A percentile compares a stretch with the other conserved stretches of the same genome.
phyloP scores from a whole-genome alignment of 2,888 invertebrate species.

The Psococerastis gibbosa region DNA sequence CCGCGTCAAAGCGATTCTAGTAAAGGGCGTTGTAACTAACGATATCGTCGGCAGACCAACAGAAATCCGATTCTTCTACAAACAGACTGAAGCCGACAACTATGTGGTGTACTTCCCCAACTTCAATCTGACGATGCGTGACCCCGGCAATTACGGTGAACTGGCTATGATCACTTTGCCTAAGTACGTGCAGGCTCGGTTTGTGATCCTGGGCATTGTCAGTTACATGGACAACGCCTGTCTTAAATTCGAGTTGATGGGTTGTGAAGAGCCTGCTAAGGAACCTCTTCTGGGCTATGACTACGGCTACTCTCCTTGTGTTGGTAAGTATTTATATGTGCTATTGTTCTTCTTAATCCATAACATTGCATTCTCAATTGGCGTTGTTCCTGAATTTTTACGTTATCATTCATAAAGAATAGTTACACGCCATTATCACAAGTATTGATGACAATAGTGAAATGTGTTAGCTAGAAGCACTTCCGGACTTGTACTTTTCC shows the following conservation, averaged over 20 bases:
- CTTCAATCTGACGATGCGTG: constrained; percentile 82
- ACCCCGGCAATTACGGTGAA: constrained; percentile 93
- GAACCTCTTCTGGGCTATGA: constrained; percentile 82
- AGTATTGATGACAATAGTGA: no score
- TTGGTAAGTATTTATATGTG: constrained; percentile 45
- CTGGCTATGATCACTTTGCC: constrained; percentile 89
- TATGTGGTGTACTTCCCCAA: constrained; percentile 95
- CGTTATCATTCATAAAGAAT: no score
- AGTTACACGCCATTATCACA: no score
- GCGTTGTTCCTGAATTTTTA: no score
- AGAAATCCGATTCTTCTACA: constrained; percentile 92
- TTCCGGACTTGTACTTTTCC: no score
- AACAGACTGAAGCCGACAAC: constrained; percentile 81
- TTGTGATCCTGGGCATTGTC: constrained; percentile 76
- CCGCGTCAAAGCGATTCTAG: constrained; percentile 77
- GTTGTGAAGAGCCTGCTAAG: constrained; percentile 69
- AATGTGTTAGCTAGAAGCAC: no score
- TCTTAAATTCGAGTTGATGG: constrained; percentile 88
- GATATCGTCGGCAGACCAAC: constrained; percentile 91
- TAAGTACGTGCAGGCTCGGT: constrained; percentile 82
- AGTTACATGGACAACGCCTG: constrained; percentile 95
- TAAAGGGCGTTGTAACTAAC: constrained; percentile 86
- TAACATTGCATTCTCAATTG: no score
- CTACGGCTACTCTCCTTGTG: constrained; percentile 83
- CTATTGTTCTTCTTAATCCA: no score